Evolutionary conservation across 2,888 invertebrate species (phyloP).

Genomic region (Diabrotica balteata): DNA sequence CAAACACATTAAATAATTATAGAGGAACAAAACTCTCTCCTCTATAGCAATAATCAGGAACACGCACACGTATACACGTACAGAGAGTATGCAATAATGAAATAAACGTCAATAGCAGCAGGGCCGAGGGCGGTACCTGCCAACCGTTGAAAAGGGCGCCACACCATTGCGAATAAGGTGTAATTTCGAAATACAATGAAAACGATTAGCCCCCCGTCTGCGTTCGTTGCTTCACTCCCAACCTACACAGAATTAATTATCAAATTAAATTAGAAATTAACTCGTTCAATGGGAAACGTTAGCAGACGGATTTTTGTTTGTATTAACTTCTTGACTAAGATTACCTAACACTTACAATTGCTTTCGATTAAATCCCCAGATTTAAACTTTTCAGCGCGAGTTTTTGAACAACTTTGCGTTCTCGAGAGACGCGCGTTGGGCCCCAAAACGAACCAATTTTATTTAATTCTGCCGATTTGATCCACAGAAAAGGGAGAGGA

Average conservation of each 20-base stretch:
- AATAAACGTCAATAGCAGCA: conserved; percentile 55
- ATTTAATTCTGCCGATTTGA: no score
- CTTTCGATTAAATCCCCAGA: conserved; percentile 22
- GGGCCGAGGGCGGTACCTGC: conserved; percentile 40
- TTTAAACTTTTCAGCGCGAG: conserved; percentile 4
- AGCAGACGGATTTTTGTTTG: conserved; percentile 37
- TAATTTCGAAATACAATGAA: conserved; percentile 59
- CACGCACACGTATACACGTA: conserved; percentile 36
- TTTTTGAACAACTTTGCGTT: neutral
- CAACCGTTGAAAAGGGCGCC: conserved; percentile 18
- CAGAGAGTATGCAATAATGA: conserved; percentile 48
- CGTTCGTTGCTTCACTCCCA: conserved; percentile 47
- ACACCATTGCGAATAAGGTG: conserved; percentile 47
- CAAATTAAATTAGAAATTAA: conserved; percentile 65
- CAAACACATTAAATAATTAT: conserved; percentile 45
- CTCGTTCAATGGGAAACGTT: conserved; percentile 58
- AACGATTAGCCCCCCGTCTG: conserved; percentile 60
- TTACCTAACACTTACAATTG: conserved; percentile 22
- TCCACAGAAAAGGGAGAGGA: no score
- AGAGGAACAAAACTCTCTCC: conserved; percentile 39
- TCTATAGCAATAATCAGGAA: conserved; percentile 41
- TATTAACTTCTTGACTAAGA: conserved; percentile 27
- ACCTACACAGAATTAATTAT: conserved; percentile 60
- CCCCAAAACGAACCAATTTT: neutral
- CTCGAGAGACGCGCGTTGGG: conserved; percentile 4